Base-by-base conservation (phyloP, 2,113 vertebrate genomes). In the Pleuronectes platessa region DNA sequence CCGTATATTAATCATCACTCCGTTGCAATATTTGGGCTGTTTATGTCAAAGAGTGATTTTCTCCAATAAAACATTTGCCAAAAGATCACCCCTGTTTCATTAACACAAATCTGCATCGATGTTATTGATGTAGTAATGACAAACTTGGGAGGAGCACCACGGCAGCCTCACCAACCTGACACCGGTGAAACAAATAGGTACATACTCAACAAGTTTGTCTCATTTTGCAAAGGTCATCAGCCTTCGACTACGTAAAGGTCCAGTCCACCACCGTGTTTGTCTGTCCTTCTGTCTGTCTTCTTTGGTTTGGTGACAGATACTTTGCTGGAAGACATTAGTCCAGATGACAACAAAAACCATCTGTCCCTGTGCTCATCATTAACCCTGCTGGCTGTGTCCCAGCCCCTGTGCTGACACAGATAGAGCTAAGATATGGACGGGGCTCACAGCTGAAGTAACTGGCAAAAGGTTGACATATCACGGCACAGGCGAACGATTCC, bases 321-420 rank as follows among this genome's bases (percentile, higher is more conserved):
- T 2, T 74, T 75, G 79, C 86, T 72, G 58, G 71, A 58, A 81
- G 81, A 81, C 85, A 90, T 88, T 68, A 77, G 66, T 89, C 83
- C 76, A 83, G 80, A 73, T 84, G 78, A 90, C 90, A 86, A 86
- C 76, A 60, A 79, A 85, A 90, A 87, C 66, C 88, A 90, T 89
- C 84, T 88, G 84, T 83, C 65, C 86, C 75, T 37, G 26, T 71
- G 59, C 82, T 88, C 88, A 83, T 90, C 86, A 86, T 92, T 88
- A 91, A 89, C 84, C 84, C 76, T 31, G 79, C 81, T 86, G 78
- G 82, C 86, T 81, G 17, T 12, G 45, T 74, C 86, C 65, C 27
- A 68, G 81, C 82, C 5, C 10, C 78, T 75, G 78, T 53, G 80
- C 76, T 77, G 71, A 84, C 82, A 82, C 45, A 78, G 75, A 73